Percentiles rank a stretch among this genome's conserved stretches.
Conservation (phyloP, 2,888 invertebrate genomes). For the Cheilosia grossa region DNA sequence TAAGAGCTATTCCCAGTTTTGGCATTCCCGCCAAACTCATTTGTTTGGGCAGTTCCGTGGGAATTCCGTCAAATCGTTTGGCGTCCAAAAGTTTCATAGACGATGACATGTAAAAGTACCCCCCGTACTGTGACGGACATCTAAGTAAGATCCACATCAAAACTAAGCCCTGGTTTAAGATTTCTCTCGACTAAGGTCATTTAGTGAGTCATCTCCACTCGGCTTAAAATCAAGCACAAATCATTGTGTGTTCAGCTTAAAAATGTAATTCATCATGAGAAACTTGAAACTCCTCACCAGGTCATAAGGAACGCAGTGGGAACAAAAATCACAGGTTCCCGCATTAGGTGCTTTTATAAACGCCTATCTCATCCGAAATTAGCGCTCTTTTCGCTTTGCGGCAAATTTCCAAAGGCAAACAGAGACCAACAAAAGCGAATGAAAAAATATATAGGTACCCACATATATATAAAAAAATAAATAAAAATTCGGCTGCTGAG, state of each 20-base stretch:
- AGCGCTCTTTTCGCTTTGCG: slow-evolving; percentile 69
- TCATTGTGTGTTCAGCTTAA: slow-evolving; percentile 10
- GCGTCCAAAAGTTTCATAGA: too few relatives aligned
- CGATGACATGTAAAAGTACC: too few relatives aligned
- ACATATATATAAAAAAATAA: slow-evolving; percentile 10
- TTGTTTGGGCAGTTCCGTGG: too few relatives aligned
- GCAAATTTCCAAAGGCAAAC: slow-evolving; percentile 72
- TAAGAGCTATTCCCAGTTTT: too few relatives aligned
- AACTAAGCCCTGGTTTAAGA: too few relatives aligned
- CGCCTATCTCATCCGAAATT: slow-evolving; percentile 71
- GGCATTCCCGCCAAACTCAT: too few relatives aligned
- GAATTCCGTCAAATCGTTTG: too few relatives aligned
- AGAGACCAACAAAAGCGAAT: slow-evolving; percentile 20
- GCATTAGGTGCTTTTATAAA: slow-evolving; percentile 72
- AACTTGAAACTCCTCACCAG: slow-evolving; percentile 44
- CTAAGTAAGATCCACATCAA: too few relatives aligned
- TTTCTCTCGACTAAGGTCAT: neutral
- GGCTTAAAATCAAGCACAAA: neutral
- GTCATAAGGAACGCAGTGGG: slow-evolving; percentile 26
- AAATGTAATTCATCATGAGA: slow-evolving; percentile 58
- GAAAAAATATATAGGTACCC: slow-evolving; percentile 17
- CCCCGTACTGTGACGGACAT: too few relatives aligned
- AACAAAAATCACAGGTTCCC: slow-evolving; percentile 51
- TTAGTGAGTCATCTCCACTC: neutral
- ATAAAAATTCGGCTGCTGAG: slow-evolving; percentile 53